Evolutionary conservation across 2,797 vertebrate genomes (phyloP).

Genomic region (Eidolon dupreanum): DNA sequence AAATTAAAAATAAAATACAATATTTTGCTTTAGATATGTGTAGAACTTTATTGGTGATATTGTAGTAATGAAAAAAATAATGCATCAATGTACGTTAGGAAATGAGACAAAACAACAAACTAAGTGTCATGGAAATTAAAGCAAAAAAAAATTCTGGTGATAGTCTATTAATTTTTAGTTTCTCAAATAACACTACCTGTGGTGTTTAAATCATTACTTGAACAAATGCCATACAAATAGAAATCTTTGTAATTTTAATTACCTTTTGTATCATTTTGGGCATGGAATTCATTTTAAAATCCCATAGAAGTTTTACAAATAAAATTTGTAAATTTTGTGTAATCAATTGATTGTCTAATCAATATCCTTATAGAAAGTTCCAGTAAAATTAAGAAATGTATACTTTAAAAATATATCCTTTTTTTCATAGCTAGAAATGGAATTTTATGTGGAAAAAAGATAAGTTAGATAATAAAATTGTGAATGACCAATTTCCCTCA

Average conservation of each 20-base stretch:
- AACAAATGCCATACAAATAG: background rate
- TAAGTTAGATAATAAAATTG: slow-evolving; percentile 6
- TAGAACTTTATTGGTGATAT: background rate
- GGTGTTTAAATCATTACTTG: background rate
- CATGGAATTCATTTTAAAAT: background rate
- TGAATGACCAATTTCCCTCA: background rate
- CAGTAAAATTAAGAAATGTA: background rate
- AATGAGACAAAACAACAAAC: background rate
- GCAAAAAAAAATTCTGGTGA: background rate
- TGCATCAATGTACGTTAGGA: background rate
- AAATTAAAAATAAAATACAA: background rate
- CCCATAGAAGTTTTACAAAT: background rate
- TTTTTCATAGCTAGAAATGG: background rate
- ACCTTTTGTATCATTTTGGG: background rate
- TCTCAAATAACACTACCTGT: background rate
- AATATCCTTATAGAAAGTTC: background rate
- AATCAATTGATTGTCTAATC: background rate
- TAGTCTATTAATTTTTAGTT: background rate
- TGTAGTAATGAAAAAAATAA: background rate
- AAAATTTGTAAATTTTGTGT: background rate
- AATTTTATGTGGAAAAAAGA: background rate
- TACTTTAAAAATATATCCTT: background rate
- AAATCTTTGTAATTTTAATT: background rate
- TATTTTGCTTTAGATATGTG: background rate
- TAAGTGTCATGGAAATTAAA: background rate